Conservation (phyloP, 2,113 vertebrate species). For the Ceratotherium simum region DNA sequence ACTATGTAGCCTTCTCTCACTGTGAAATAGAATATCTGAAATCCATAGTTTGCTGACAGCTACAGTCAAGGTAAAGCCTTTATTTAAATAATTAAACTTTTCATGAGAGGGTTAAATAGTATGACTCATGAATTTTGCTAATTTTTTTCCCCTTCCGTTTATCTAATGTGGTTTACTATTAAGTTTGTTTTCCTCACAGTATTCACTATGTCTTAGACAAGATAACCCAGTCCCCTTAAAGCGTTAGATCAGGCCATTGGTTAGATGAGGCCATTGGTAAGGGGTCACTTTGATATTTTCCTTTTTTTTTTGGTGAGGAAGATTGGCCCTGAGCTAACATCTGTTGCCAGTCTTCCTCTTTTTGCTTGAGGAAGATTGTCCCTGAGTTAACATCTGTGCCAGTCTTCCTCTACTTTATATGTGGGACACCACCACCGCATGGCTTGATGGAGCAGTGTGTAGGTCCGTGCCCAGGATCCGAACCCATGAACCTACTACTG, state of each 20-base stretch:
- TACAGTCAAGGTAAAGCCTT: not conserved
- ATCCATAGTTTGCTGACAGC: not conserved
- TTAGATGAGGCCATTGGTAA: not conserved
- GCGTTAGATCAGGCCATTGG: not conserved
- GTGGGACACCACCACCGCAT: too few relatives aligned
- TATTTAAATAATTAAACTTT: not conserved
- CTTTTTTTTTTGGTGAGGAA: not conserved
- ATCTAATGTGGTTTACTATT: not conserved
- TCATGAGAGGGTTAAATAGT: not conserved
- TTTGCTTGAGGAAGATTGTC: too few relatives aligned
- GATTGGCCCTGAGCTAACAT: too few relatives aligned
- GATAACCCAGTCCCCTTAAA: not conserved
- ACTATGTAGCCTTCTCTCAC: not conserved
- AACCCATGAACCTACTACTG: too few relatives aligned
- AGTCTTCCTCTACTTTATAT: too few relatives aligned
- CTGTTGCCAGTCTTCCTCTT: too few relatives aligned
- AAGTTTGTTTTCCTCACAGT: not conserved
- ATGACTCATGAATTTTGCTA: not conserved
- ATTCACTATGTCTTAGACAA: not conserved
- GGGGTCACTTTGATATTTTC: not conserved
- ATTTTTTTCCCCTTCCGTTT: not conserved
- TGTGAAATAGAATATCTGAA: conserved; percentile 3
- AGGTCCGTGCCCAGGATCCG: too few relatives aligned
- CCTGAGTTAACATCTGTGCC: too few relatives aligned
- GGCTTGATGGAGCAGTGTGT: too few relatives aligned